These are phyloP conservation scores for Lepidothrix coronata DNA, from an alignment of 2,113 vertebrate genomes.

Conservation along the genomic window DNA sequence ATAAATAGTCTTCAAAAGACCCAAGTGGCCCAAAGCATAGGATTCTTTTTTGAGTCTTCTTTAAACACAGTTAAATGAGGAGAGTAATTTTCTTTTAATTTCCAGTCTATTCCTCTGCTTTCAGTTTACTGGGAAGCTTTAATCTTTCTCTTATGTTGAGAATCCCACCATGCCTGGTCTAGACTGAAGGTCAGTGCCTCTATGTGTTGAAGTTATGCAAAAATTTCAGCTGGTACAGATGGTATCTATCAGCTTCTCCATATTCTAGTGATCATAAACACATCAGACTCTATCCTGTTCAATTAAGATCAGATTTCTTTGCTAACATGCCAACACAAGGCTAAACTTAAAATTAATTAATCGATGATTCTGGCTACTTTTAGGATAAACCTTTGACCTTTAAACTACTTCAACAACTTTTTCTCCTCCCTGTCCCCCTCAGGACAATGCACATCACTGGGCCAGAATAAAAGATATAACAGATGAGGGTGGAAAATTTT, in stretches of 20 bases:
- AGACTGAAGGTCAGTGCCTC: not conserved
- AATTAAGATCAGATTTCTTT: not conserved
- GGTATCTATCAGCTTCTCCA: not conserved
- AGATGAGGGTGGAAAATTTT: not conserved
- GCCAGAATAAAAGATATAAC: not conserved
- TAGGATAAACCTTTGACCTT: not conserved
- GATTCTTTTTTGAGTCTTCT: not conserved
- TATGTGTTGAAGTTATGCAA: not conserved
- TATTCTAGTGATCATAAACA: not conserved
- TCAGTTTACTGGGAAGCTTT: not conserved
- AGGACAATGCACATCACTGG: not conserved
- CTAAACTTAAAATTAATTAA: not conserved
- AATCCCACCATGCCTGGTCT: not conserved
- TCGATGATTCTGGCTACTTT: not conserved
- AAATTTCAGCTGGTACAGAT: not conserved
- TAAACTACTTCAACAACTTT: not conserved
- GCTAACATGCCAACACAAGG: not conserved
- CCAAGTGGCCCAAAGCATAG: not conserved
- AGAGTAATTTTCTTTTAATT: not conserved
- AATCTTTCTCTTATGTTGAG: not conserved
- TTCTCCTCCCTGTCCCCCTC: too few species aligned
- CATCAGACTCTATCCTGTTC: not conserved
- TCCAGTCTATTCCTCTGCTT: not conserved
- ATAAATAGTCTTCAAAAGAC: not conserved
- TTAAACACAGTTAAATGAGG: not conserved